Evolutionary conservation across 2,113 vertebrate genomes (phyloP), one percentile per base, ranked within the genome.

Genomic region (Seriola quinqueradiata): DNA sequence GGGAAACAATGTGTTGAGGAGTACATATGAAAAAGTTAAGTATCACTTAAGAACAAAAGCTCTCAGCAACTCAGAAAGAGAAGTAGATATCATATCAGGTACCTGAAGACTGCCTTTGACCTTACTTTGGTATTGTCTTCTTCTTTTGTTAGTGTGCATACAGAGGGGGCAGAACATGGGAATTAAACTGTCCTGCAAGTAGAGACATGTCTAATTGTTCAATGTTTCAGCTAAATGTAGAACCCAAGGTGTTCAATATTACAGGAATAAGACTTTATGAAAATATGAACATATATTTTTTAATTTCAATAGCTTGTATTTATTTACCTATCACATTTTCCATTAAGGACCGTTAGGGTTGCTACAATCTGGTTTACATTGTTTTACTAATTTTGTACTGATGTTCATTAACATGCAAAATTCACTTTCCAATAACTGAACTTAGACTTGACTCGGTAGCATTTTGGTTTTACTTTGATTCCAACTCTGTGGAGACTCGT

Each of bases 41-140:
- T 59, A 34, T 79, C 68, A 64, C 59, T 9, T 14, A 60, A 63
- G 73, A 73, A 77, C 16, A 66, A 83, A 77, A 57, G 34, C 21
- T 14, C 8, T 36, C 28, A 1, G 28, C 14, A 66, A 7, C 38
- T 38, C 38, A 42, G 40, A 68, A 66, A 44, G 46, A 66, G 40
- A 75, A 68, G 63, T 11, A 17, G 55, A 77, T 57, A 40, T 71
- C n/a, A 25, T 42, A 67, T 52, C 44, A 61, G 48, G 50, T 64
- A 63, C 5, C 16, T 71, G 57, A 44, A 23, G 60, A 19, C 40
- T 46, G 32, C 11, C 16, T 71, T 25, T 73, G 55, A 72, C 72
- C 55, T 61, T 17, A 14, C 21, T 64, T 58, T 70, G 34, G 6
- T 36, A 16, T 25, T 23, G 36, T 75, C 19, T 54, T 64, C 25